Evolutionary conservation across 64 coral and sea anemone species (phyloP), one percentile per base, ranked within the genome.

Genomic region (Catalaphyllia jardinei): DNA sequence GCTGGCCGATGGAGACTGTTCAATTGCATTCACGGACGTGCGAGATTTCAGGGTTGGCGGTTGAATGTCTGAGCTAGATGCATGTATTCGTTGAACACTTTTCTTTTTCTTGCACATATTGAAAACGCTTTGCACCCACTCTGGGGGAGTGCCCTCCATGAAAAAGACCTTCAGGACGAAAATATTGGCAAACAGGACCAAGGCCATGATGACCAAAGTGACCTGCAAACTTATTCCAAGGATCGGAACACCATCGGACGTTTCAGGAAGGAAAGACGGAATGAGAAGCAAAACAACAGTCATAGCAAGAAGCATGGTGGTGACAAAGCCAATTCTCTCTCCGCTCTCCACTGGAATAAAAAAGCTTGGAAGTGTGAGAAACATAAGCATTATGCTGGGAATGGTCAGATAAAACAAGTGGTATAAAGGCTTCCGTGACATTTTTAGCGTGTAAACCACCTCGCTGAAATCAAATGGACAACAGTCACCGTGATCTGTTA

Each of bases 251-350:
- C 83, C 51, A 57, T 87, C 72, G 22, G 90, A 92, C 10, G 90
- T 87, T 71, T 92, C 90, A 17, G 90, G 90, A 11, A 92, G 90
- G 4, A 92, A 77, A 4, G 84, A 84, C 8, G 81, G 77, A 27
- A 92, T 87, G 13, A 92, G 83, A 8, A 92, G 74, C 22, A 92
- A 50, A 28, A 87, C 87, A 11, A 92, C 90, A 9, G 83, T 76
- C 90, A 92, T 92, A 8, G 90, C 90, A 8, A 92, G 59, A 18
- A 92, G 30, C 17, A 92, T 84, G 16, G 90, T 92, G 14, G 82
- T 92, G 54, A 92, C 90, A 87, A 92, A 92, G 19, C 90, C 90
- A 18, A 92, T 87, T 30, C 90, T 87, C 63, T 92, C 90, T 14
- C 90, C 90, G 61, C 90, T 92, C 64, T 92, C 90, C 49, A 86